phyloP scores from a whole-genome alignment of 2,888 invertebrate species.

The Meteorus cinctellus region DNA sequence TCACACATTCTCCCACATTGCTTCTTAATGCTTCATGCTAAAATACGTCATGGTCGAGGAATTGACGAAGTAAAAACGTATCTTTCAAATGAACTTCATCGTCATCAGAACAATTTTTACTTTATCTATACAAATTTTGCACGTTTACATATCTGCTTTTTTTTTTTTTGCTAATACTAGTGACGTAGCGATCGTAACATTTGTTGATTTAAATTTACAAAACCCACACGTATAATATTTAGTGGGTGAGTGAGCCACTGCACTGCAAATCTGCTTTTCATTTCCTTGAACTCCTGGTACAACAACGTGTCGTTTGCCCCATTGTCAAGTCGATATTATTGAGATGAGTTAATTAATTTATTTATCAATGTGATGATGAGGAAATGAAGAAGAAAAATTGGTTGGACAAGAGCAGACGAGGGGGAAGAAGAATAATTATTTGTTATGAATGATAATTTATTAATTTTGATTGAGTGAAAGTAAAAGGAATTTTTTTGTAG shows the following conservation, averaged over 20 bases:
- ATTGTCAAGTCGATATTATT: slow-evolving; percentile 53
- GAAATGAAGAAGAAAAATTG: too few relatives aligned
- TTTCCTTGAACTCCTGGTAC: slow-evolving; percentile 57
- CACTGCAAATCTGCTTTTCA: slow-evolving; percentile 31
- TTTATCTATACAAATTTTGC: neutral
- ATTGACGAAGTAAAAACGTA: neutral
- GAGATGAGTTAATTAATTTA: neutral
- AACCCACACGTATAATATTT: slow-evolving; percentile 29
- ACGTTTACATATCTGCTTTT: neutral
- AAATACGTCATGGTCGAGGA: neutral
- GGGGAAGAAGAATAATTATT: too few relatives aligned
- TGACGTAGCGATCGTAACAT: neutral
- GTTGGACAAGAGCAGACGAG: too few relatives aligned
- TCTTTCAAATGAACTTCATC: neutral
- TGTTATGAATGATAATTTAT: too few relatives aligned
- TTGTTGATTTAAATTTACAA: neutral
- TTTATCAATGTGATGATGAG: neutral
- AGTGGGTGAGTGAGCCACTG: neutral
- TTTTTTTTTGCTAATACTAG: neutral
- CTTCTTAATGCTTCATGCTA: neutral
- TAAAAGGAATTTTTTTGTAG: neutral
- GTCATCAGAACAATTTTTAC: slow-evolving; percentile 27
- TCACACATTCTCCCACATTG: neutral
- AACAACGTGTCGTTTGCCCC: slow-evolving; percentile 44
- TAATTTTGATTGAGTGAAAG: neutral